These are phyloP conservation scores for Phrynocephalus vlangalii DNA, from an alignment of 2,797 vertebrate genomes.

Conservation along the genomic window DNA sequence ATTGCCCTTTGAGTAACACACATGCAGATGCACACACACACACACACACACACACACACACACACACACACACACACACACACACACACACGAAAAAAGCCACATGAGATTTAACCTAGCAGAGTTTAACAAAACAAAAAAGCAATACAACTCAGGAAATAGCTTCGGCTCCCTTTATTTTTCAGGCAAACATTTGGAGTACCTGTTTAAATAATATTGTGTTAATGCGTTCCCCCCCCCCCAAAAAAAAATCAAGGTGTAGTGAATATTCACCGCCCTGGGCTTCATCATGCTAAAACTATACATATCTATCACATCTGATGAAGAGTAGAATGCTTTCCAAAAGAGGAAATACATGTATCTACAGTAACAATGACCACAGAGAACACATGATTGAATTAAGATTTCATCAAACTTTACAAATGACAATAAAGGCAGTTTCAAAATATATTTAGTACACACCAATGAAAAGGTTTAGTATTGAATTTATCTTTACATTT, in stretches of 20 bases:
- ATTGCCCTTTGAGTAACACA: too few species aligned
- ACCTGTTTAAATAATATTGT: slow-evolving; percentile 87
- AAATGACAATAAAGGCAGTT: slow-evolving; percentile 74
- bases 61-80: too few species aligned
- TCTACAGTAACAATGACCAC: slow-evolving; percentile 73
- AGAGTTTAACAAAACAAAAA: not conserved
- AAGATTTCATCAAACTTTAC: slow-evolving; percentile 70
- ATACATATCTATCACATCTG: slow-evolving; percentile 72
- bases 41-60: too few species aligned
- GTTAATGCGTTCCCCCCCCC: slow-evolving; percentile 53
- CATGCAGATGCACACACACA: too few species aligned
- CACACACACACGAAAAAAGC: not conserved
- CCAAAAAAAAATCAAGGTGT: slow-evolving; percentile 53
- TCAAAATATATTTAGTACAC: slow-evolving; percentile 54
- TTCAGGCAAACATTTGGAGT: slow-evolving; percentile 80
- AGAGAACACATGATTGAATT: slow-evolving; percentile 67
- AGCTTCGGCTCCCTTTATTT: slow-evolving; percentile 82
- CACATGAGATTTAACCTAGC: not conserved
- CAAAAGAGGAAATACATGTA: slow-evolving; percentile 67
- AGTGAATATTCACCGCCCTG: slow-evolving; percentile 80
- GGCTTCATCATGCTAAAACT: slow-evolving; percentile 82
- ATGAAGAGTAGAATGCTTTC: slow-evolving; percentile 66
- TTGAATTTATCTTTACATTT: slow-evolving; percentile 80
- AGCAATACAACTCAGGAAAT: slow-evolving; percentile 20
- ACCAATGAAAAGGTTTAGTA: slow-evolving; percentile 59